These are phyloP conservation scores for Meliscaeva auricollis DNA, from an alignment of 2,888 invertebrate genomes.

Conservation along the genomic window DNA sequence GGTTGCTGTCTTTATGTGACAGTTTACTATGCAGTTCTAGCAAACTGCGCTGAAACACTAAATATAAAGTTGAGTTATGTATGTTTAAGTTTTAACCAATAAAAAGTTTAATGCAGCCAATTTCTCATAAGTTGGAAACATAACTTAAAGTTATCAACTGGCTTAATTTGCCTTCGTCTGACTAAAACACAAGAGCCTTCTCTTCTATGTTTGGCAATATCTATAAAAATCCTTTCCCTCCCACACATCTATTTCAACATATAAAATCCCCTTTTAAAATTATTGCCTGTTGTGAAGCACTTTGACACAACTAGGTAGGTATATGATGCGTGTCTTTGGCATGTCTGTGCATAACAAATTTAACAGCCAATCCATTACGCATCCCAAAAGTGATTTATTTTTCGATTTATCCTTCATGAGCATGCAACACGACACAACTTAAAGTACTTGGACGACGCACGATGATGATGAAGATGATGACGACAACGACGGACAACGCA, in stretches of 20 bases:
- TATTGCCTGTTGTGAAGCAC: neutral
- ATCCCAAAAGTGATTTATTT: conserved; percentile 60
- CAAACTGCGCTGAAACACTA: too few species aligned
- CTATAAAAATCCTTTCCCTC: too few species aligned
- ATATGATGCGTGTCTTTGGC: conserved; percentile 38
- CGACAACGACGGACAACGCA: conserved; percentile 1
- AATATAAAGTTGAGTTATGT: too few species aligned
- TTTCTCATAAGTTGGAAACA: too few species aligned
- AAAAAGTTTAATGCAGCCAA: too few species aligned
- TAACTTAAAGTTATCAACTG: too few species aligned
- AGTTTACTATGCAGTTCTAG: too few species aligned
- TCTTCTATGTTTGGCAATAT: too few species aligned
- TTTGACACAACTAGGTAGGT: neutral
- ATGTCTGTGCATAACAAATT: conserved; percentile 42
- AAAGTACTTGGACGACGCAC: neutral
- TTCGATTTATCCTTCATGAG: conserved; percentile 40
- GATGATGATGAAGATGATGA: conserved; percentile 3
- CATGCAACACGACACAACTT: conserved; percentile 9
- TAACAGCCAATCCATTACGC: conserved; percentile 42
- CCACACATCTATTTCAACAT: neutral
- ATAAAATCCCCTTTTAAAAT: neutral
- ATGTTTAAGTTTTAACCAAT: too few species aligned
- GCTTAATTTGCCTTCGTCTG: too few species aligned
- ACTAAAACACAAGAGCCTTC: too few species aligned
- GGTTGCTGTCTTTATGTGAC: too few species aligned